Conservation (phyloP, 2,113 vertebrate genomes). For the Monarcha castaneiventris region DNA sequence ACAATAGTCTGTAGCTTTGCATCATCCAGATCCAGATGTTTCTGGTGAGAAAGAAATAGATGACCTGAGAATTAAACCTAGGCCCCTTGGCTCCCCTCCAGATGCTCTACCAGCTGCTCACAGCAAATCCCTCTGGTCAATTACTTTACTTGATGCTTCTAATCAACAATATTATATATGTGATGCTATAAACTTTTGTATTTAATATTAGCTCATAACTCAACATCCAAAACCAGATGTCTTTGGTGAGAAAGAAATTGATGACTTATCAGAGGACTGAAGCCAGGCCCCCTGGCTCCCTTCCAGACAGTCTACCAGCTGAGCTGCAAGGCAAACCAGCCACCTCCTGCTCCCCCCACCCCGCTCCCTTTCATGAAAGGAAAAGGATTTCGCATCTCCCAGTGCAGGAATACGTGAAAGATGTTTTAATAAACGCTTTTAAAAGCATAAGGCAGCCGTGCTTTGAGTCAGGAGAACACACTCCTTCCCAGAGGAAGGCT, state of each 20-base stretch:
- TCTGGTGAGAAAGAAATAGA: conserved; percentile 66
- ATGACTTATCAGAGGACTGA: conserved; percentile 79
- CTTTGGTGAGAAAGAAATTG: conserved; percentile 81
- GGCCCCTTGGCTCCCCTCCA: conserved; percentile 70
- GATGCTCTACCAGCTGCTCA: conserved; percentile 74
- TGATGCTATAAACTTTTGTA: conserved; percentile 80
- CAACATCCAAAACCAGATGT: conserved; percentile 78
- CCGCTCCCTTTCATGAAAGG: background rate
- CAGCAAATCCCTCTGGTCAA: conserved; percentile 73
- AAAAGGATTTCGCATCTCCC: conserved; percentile 33
- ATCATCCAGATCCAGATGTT: conserved; percentile 67
- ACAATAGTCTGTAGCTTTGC: conserved; percentile 47
- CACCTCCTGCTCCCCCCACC: background rate
- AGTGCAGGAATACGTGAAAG: background rate
- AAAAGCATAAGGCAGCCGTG: background rate
- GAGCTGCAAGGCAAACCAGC: conserved; percentile 39
- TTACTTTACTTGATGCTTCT: conserved; percentile 81
- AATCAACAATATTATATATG: conserved; percentile 80
- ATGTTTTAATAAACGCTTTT: conserved; percentile 6
- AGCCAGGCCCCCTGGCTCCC: conserved; percentile 65
- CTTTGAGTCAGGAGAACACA: background rate
- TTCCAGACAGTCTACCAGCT: conserved; percentile 68
- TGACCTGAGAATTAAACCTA: conserved; percentile 68
- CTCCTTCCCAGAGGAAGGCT: background rate
- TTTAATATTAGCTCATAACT: conserved; percentile 83